A percentile compares a stretch with the other conserved stretches of the same genome.
These are phyloP conservation scores for Leucozona laternaria DNA, from an alignment of 2,888 invertebrate genomes.

Conservation along the genomic window DNA sequence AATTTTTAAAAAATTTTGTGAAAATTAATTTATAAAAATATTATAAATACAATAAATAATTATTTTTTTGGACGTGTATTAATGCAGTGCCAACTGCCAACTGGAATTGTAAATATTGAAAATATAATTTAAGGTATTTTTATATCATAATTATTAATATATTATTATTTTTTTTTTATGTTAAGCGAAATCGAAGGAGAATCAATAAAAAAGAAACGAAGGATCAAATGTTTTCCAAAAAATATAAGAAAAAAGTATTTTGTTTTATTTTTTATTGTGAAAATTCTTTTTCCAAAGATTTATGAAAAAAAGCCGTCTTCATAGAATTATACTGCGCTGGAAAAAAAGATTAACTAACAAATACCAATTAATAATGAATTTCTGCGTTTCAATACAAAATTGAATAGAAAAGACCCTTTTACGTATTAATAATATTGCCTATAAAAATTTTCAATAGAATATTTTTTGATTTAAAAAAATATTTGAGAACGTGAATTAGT, in stretches of 20 bases:
- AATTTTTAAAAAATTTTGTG: slow-evolving; percentile 10
- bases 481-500: no score
- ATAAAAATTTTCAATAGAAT: no score
- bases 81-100: slow-evolving; percentile 64
- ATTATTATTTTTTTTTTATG: slow-evolving; percentile 63
- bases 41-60: slow-evolving; percentile 27
- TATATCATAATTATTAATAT: slow-evolving; percentile 70
- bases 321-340: no score
- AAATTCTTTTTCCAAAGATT: no score
- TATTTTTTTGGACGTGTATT: slow-evolving; percentile 56
- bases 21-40: slow-evolving; percentile 35
- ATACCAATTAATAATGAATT: no score
- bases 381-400: no score
- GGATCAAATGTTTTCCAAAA: slow-evolving; percentile 64
- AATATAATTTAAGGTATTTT: slow-evolving; percentile 62
- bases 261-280: slow-evolving; percentile 22
- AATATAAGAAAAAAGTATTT: slow-evolving; percentile 36
- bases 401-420: no score
- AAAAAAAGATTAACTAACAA: no score
- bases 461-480: no score
- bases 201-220: slow-evolving; percentile 58
- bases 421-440: no score
- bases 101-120: slow-evolving; percentile 66
- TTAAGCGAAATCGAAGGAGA: slow-evolving; percentile 70
- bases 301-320: no score